Conservation (phyloP, 2,113 vertebrate genomes). For the Etheostoma spectabile region DNA sequence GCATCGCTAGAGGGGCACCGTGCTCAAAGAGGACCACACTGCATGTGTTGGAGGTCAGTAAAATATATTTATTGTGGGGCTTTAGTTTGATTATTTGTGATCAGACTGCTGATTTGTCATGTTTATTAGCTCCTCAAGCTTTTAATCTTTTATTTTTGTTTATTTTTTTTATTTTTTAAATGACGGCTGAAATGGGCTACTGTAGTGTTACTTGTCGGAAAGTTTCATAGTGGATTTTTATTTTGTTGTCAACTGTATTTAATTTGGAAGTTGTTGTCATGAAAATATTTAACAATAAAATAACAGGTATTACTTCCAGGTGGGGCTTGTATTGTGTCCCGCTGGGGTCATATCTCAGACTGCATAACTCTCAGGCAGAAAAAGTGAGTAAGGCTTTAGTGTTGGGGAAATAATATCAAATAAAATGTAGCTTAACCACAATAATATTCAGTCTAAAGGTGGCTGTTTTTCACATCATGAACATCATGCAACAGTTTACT, state of each 20-base stretch:
- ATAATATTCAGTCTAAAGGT: neutral
- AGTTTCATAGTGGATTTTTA: neutral
- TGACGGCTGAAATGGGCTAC: neutral
- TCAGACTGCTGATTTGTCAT: neutral
- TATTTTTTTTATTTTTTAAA: neutral
- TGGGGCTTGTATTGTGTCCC: neutral
- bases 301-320: neutral
- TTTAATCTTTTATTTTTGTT: neutral
- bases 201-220: neutral
- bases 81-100: conserved; percentile 17
- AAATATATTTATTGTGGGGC: conserved; percentile 43
- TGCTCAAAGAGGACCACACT: conserved; percentile 49
- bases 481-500: neutral
- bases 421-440: neutral
- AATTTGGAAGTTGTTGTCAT: neutral
- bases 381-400: neutral
- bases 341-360: neutral
- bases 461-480: neutral
- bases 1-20: conserved; percentile 25
- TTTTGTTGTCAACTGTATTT: neutral
- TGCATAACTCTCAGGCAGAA: neutral
- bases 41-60: conserved; percentile 40
- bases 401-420: neutral
- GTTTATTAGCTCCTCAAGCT: neutral
- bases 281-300: neutral